A percentile compares a stretch with the other conserved stretches of the same genome.
These are phyloP conservation scores for Siniperca chuatsi DNA, from an alignment of 2,113 vertebrate genomes.

Conservation along the genomic window DNA sequence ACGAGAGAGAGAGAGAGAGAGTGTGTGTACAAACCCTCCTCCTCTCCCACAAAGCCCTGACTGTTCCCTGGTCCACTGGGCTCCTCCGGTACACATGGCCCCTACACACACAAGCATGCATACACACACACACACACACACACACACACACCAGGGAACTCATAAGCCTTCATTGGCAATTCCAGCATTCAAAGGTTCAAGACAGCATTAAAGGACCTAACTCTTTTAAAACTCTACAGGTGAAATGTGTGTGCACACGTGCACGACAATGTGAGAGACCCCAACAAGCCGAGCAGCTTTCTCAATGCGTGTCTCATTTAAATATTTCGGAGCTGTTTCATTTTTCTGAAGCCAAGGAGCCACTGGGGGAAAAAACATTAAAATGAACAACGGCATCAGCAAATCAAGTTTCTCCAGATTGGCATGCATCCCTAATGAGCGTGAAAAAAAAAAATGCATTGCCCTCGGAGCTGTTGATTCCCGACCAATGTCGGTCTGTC, in stretches of 20 bases:
- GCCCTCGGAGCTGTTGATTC: conserved; percentile 73
- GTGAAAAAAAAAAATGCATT: conserved; percentile 24
- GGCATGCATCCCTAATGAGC: conserved; percentile 78
- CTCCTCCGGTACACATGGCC: conserved; percentile 85
- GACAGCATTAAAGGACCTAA: background rate
- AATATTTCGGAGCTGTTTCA: conserved; percentile 56
- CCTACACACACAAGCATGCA: conserved; percentile 45
- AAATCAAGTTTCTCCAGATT: conserved; percentile 75
- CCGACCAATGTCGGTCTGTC: conserved; percentile 60
- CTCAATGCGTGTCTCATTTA: conserved; percentile 52
- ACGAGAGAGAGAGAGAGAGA: conserved; percentile 48
- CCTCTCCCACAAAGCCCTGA: conserved; percentile 83
- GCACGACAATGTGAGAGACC: conserved; percentile 20
- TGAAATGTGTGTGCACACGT: conserved; percentile 29
- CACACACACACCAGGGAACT: conserved; percentile 16
- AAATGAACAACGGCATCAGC: conserved; percentile 77
- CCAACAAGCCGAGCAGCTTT: conserved; percentile 27
- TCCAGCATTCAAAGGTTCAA: conserved; percentile 11
- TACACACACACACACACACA: conserved; percentile 41
- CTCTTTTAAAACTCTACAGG: conserved; percentile 37
- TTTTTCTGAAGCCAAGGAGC: conserved; percentile 64
- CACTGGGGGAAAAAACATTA: conserved; percentile 60
- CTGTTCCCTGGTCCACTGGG: conserved; percentile 88
- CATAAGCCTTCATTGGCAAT: conserved; percentile 22
- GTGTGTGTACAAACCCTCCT: conserved; percentile 58